Conservation (phyloP, 1,140 invertebrate species). For the Antheraea mylitta region DNA sequence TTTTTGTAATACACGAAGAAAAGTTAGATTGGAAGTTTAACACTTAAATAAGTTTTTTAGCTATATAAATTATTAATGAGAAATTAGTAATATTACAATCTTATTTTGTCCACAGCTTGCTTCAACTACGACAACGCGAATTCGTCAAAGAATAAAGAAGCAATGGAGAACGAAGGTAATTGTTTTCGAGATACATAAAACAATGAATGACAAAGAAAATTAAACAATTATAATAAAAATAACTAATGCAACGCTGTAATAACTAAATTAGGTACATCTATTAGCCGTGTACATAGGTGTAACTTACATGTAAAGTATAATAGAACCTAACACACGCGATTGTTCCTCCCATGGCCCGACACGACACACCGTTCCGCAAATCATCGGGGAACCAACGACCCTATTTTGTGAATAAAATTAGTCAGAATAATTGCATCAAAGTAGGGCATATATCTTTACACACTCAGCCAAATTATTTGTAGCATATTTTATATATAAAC, state of each 20-base stretch:
- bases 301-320: background rate
- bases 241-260: background rate
- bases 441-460: too few relatives aligned
- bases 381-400: background rate
- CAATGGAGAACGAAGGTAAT: slow-evolving; percentile 14
- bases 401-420: background rate
- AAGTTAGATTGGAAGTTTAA: too few relatives aligned
- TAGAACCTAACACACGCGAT: background rate
- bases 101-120: slow-evolving; percentile 56
- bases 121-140: slow-evolving; percentile 62
- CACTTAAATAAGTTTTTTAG: too few relatives aligned
- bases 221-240: background rate
- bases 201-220: too few relatives aligned
- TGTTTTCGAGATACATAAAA: background rate
- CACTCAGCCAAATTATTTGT: too few relatives aligned
- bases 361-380: background rate
- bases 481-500: too few relatives aligned
- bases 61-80: too few relatives aligned
- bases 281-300: background rate
- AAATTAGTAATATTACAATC: background rate
- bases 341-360: background rate
- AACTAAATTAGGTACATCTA: background rate
- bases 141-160: slow-evolving; percentile 26
- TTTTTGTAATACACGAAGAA: too few relatives aligned
- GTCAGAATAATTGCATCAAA: background rate